Percentiles rank a stretch among this genome's conserved stretches.
Evolutionary conservation across 2,113 vertebrate genomes (phyloP).

Genomic region (Pseudopipra pipra): DNA sequence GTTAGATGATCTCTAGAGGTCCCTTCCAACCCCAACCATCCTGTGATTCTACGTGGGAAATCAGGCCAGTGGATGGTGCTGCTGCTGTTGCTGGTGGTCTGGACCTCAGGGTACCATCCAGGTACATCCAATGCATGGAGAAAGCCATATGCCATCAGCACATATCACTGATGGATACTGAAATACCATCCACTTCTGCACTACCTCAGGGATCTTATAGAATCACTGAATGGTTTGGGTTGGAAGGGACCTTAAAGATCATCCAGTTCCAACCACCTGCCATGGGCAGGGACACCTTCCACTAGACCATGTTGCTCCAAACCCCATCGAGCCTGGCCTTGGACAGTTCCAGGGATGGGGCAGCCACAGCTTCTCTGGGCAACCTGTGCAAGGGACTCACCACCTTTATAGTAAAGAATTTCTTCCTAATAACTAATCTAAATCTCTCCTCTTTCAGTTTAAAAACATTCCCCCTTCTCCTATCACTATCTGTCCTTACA

Average conservation of each 20-base stretch:
- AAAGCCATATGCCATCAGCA: not conserved
- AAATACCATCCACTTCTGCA: not conserved
- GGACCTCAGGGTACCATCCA: not conserved
- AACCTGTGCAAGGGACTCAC: not conserved
- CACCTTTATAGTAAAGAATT: not conserved
- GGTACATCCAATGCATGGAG: rapidly evolving
- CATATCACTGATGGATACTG: not conserved
- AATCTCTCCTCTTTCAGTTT: not conserved
- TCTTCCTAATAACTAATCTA: not conserved
- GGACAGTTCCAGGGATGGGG: not conserved
- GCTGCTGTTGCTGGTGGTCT: not conserved
- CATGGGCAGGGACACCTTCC: not conserved
- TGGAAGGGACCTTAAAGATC: not conserved
- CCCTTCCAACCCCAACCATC: not conserved
- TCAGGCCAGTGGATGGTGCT: not conserved
- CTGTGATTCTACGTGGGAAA: not conserved
- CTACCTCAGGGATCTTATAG: not conserved
- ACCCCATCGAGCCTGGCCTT: not conserved
- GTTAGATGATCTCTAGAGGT: not conserved
- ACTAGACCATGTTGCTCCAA: not conserved
- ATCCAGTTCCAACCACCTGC: not conserved
- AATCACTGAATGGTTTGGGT: not conserved
- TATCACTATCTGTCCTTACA: not conserved
- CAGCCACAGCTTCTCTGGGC: not conserved
- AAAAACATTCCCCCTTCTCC: not conserved